phyloP scores from a whole-genome alignment of 2,797 vertebrate genomes.

The Poeciliopsis presidionis region DNA sequence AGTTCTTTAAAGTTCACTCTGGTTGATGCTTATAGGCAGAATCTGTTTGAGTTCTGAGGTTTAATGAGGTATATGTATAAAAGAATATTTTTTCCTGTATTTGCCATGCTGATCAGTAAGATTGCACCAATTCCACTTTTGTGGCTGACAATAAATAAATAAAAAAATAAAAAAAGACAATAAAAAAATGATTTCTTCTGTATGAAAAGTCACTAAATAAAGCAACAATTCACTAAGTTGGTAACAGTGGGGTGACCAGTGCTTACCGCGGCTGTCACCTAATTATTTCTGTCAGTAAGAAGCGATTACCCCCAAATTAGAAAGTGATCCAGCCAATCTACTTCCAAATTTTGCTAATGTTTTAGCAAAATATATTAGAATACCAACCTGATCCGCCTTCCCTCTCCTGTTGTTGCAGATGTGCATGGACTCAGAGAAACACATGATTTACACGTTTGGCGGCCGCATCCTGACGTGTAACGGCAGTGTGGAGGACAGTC shows the following conservation, averaged over 20 bases:
- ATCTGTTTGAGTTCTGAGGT: background rate
- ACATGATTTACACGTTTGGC: slow-evolving; percentile 99
- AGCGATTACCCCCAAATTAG: background rate
- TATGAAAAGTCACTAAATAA: background rate
- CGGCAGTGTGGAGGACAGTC: slow-evolving; percentile 93
- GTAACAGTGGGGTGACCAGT: background rate
- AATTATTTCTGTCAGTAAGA: too few relatives aligned
- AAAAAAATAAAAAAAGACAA: too few relatives aligned
- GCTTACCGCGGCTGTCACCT: background rate
- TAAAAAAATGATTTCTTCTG: background rate
- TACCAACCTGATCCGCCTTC: background rate
- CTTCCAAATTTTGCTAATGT: background rate
- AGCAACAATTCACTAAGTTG: background rate
- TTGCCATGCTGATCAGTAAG: background rate
- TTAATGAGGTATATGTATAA: background rate
- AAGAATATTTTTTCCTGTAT: background rate
- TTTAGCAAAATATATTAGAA: background rate
- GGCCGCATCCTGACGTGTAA: slow-evolving; percentile 97
- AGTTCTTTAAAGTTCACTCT: background rate
- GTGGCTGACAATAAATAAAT: too few relatives aligned
- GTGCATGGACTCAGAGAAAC: slow-evolving; percentile 99
- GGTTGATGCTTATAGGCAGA: background rate
- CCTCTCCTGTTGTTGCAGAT: slow-evolving; percentile 79
- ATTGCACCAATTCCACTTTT: background rate
- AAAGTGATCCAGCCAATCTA: background rate